Percentiles rank a stretch among this genome's conserved stretches.
Conservation (phyloP, 1,140 invertebrate genomes). For the Catajapyx aquilonaris region DNA sequence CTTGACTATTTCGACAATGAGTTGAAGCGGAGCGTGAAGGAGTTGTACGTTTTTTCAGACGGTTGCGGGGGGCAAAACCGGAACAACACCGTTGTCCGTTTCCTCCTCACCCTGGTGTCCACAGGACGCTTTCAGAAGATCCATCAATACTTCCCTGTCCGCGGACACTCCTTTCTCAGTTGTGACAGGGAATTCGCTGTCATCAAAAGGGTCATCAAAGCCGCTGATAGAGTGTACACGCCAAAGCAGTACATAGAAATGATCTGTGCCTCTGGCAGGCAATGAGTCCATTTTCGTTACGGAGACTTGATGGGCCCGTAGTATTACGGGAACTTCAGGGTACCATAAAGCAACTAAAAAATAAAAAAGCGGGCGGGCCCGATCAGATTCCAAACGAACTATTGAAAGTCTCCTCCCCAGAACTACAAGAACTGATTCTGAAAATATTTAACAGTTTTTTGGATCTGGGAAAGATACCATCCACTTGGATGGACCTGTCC, state of each 20-base stretch:
- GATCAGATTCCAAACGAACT: no score
- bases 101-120: slow-evolving; percentile 5
- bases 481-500: no score
- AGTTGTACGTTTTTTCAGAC: slow-evolving; percentile 9
- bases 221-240: slow-evolving; percentile 4
- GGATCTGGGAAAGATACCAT: no score
- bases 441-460: no score
- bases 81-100: slow-evolving; percentile 8
- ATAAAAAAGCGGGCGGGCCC: no score
- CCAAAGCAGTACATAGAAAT: background rate
- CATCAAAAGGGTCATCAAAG: slow-evolving; percentile 7
- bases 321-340: no score
- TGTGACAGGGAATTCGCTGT: slow-evolving; percentile 10
- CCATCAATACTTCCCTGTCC: slow-evolving; percentile 7
- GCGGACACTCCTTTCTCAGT: slow-evolving; percentile 9
- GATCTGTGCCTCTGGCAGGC: no score
- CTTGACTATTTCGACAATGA: slow-evolving; percentile 6
- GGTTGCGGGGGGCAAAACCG: slow-evolving; percentile 8
- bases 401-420: no score
- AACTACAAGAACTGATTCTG: no score
- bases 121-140: slow-evolving; percentile 7
- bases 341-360: no score
- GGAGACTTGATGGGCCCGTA: no score
- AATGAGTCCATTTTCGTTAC: no score
- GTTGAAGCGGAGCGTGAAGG: background rate